Evolutionary conservation across 2,113 vertebrate species (phyloP), one percentile per base, ranked within the genome.

Genomic region (Pycnonotus jocosus): DNA sequence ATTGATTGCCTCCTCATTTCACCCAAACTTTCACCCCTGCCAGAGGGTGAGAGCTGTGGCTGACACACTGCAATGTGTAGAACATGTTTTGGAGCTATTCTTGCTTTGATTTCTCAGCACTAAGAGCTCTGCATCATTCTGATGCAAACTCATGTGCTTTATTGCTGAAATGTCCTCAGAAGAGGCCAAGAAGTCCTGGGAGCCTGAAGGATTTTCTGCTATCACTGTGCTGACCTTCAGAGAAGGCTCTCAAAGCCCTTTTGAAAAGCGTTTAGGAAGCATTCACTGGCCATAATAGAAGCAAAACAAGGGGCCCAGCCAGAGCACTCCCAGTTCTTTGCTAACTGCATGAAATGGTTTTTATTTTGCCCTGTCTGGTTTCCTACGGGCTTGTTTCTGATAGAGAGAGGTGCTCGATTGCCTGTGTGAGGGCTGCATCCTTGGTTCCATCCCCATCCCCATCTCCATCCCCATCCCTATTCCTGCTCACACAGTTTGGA

Each of bases 11-110:
- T 90, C 38, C 37, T 92, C 50, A 47, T 50, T 82, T 88, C 81
- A 78, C 58, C 71, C 86, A 65, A 89, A 47, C 24, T 53, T 85
- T 83, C 37, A 82, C 28, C 82, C 31, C 25, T 66, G 61, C 21
- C 0, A 0, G 38, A 65, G 35, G n/a, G 47, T 0, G 1, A 47
- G 30, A 22, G 30, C 15, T 9, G 20, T 44, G 57, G 79, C 62
- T 91, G 78, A 64, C 61, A 64, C 48, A 31, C 61, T 42, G 70
- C 91, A 81, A 71, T 1, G 9, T 27, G 51, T 47, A 73, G 50
- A 33, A 56, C 51, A 8, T 24, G 20, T 71, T 88, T 66, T 1
- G 3, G 80, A 82, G 56, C 47, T 3, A 3, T 48, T 6, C 3
- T 40, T 78, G 73, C n/a, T 92, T 76, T 88, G 44, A 66, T 48